Conservation (phyloP, 92 coral and sea anemone genomes). For the Parazoanthus atlanticus region DNA sequence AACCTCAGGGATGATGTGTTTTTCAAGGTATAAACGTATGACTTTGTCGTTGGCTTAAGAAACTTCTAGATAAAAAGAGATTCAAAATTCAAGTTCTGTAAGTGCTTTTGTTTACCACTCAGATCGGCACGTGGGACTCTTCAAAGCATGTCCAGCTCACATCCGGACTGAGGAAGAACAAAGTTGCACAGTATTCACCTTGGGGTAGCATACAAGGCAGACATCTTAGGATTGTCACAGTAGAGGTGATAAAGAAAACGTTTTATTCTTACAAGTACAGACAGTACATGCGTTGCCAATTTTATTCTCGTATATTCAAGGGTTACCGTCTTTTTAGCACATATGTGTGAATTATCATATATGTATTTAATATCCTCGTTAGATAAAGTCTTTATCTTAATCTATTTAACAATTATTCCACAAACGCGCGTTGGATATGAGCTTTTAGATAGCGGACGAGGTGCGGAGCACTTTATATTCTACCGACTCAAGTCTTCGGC, state of each 20-base stretch:
- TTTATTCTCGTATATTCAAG: too few species aligned
- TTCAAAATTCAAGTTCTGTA: neutral
- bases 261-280: too few species aligned
- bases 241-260: slow-evolving; percentile 19
- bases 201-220: slow-evolving; percentile 14
- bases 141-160: neutral
- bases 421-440: too few species aligned
- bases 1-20: slow-evolving; percentile 52
- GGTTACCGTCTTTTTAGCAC: too few species aligned
- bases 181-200: neutral
- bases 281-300: too few species aligned
- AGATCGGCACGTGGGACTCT: slow-evolving; percentile 20
- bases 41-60: neutral
- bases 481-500: too few species aligned
- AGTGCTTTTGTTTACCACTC: neutral
- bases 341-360: too few species aligned
- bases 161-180: slow-evolving; percentile 21
- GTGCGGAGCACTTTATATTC: too few species aligned
- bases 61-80: neutral
- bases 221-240: slow-evolving; percentile 20
- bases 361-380: too few species aligned
- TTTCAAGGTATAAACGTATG: slow-evolving; percentile 6
- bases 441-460: too few species aligned
- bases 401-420: too few species aligned
- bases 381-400: too few species aligned